Percentiles rank a stretch among this genome's conserved stretches.
These are phyloP conservation scores for Heterotis niloticus DNA, from an alignment of 2,113 vertebrate species.

Conservation along the genomic window DNA sequence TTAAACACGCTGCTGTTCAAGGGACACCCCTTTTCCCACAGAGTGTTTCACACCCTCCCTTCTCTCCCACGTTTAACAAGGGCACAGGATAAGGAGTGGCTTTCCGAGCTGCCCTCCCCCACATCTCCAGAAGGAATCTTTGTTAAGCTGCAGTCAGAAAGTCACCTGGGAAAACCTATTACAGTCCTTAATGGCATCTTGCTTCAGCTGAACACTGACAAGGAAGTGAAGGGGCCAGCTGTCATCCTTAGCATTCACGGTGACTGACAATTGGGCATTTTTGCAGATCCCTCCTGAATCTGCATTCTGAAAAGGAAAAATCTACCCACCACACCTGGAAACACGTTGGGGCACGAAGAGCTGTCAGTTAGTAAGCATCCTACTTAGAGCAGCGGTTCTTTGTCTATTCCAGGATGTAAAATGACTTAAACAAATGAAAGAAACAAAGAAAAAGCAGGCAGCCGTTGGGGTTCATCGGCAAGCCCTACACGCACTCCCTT, in stretches of 20 bases:
- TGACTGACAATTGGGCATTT: not conserved
- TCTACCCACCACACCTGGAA: not conserved
- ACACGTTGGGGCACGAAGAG: not conserved
- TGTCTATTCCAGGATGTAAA: not conserved
- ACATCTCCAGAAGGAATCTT: not conserved
- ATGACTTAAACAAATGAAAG: too few relatives aligned
- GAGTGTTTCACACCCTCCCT: not conserved
- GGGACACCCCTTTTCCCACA: too few relatives aligned
- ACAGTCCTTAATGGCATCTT: constrained; percentile 6
- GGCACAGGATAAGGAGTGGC: too few relatives aligned
- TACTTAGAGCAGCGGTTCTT: not conserved
- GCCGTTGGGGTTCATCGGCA: not conserved
- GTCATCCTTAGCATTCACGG: not conserved
- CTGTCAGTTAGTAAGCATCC: not conserved
- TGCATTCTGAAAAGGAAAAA: too few relatives aligned
- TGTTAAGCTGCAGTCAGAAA: not conserved
- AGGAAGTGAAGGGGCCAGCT: not conserved
- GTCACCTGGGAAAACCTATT: not conserved
- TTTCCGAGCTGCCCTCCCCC: too few relatives aligned
- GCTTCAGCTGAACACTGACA: constrained; percentile 14
- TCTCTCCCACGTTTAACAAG: not conserved
- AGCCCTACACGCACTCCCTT: too few relatives aligned
- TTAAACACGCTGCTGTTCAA: too few relatives aligned
- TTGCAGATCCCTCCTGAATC: not conserved
- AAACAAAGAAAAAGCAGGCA: too few relatives aligned